phyloP scores from a whole-genome alignment of 2,113 vertebrate species.

The Baryphthengus martii region DNA sequence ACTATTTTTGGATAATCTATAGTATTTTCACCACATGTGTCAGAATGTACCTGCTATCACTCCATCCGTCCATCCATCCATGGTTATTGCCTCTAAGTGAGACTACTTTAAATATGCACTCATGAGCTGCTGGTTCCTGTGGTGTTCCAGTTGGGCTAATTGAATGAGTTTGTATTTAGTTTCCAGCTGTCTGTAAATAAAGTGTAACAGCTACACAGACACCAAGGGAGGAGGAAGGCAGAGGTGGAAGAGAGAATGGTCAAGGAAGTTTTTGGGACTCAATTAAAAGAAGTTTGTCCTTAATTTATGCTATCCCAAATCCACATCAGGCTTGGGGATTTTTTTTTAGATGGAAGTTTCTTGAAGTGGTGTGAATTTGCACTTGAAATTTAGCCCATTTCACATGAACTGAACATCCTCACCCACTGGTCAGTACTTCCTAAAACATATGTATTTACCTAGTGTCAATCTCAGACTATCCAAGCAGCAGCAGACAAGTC shows the following conservation, averaged over 20 bases:
- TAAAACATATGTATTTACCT: not conserved
- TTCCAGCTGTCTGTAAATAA: slow-evolving; percentile 27
- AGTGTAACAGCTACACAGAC: not conserved
- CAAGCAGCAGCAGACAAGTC: not conserved
- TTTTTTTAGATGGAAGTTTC: not conserved
- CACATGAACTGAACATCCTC: not conserved
- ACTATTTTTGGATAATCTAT: not conserved
- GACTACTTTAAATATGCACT: not conserved
- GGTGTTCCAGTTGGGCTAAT: not conserved
- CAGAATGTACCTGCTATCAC: not conserved
- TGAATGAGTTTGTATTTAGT: not conserved
- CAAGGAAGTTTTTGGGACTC: not conserved
- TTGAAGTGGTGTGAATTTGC: not conserved
- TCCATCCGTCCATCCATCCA: not conserved
- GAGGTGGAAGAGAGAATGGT: not conserved
- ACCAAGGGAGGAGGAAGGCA: not conserved
- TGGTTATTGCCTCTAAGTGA: not conserved
- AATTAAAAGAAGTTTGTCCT: not conserved
- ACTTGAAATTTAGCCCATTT: not conserved
- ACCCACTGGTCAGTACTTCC: not conserved
- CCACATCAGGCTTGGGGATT: not conserved
- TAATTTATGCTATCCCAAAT: not conserved
- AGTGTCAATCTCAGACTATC: not conserved
- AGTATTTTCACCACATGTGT: not conserved
- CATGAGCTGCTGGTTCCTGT: not conserved